Conservation (phyloP, 2,113 vertebrate species). For the Ia io region DNA sequence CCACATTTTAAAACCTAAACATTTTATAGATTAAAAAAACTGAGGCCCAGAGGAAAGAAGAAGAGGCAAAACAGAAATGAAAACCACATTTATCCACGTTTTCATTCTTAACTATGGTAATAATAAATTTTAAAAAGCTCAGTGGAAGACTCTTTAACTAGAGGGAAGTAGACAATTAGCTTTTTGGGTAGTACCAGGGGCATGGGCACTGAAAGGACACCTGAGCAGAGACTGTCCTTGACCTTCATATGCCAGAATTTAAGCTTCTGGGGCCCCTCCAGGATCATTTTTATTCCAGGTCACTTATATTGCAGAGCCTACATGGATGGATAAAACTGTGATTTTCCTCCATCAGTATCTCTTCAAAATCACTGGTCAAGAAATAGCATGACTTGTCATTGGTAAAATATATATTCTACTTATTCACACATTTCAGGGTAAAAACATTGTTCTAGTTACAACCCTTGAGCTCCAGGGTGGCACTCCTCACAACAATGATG, state of each 20-base stretch:
- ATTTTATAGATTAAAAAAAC: background rate
- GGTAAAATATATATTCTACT: background rate
- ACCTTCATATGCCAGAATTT: background rate
- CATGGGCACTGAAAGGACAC: background rate
- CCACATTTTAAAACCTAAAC: background rate
- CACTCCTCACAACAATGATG: background rate
- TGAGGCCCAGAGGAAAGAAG: background rate
- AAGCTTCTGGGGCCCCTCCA: background rate
- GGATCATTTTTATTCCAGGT: background rate
- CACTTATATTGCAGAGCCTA: background rate
- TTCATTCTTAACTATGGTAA: background rate
- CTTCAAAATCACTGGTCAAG: conserved; percentile 1
- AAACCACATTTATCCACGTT: background rate
- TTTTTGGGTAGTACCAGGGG: background rate
- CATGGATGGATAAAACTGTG: background rate
- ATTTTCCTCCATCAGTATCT: background rate
- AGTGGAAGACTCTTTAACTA: background rate
- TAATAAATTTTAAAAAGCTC: background rate
- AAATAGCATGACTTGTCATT: background rate
- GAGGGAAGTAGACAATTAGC: background rate
- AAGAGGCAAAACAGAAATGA: background rate
- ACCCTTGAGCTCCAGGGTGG: background rate
- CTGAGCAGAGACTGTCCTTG: background rate
- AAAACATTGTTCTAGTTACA: background rate
- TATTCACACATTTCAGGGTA: background rate